phyloP scores from a whole-genome alignment of 92 coral and sea anemone genomes.

The Paramuricea clavata region DNA sequence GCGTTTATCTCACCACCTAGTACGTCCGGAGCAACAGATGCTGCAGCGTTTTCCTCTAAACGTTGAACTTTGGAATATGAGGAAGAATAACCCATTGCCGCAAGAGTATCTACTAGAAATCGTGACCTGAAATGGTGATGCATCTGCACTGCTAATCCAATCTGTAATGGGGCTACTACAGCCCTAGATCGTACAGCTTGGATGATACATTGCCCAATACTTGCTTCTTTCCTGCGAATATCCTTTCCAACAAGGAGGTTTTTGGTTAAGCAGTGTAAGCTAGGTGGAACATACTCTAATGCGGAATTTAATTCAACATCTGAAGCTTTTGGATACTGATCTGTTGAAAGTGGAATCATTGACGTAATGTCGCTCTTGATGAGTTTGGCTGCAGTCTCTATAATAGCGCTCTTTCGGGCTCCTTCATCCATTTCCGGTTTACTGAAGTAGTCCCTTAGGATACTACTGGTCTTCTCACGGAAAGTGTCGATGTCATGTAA shows the following conservation, averaged over 20 bases:
- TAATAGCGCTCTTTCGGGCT: constrained; percentile 45
- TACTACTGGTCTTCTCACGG: constrained; percentile 34
- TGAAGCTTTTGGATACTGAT: constrained; percentile 11
- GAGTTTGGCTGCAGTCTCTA: constrained; percentile 49
- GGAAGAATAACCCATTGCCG: too few relatives aligned
- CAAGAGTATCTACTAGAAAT: constrained; percentile 42
- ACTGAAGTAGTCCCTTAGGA: background rate
- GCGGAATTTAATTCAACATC: background rate
- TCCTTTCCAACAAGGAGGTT: background rate
- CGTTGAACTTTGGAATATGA: too few relatives aligned
- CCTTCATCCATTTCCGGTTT: too few relatives aligned
- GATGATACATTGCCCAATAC: constrained; percentile 32
- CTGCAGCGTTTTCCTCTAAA: too few relatives aligned
- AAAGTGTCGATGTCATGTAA: constrained; percentile 1
- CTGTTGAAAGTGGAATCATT: background rate
- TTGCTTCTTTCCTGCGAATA: constrained; percentile 15
- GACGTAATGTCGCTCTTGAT: constrained; percentile 34
- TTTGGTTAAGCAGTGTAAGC: background rate
- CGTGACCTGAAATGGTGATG: constrained; percentile 49
- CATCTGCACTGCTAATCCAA: constrained; percentile 50
- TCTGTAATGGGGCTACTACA: constrained; percentile 49
- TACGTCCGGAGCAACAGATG: too few relatives aligned
- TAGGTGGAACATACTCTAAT: background rate
- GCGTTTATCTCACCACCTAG: too few relatives aligned
- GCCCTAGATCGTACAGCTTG: constrained; percentile 43